Conservation (phyloP, 2,113 vertebrate species). For the Anguilla rostrata region DNA sequence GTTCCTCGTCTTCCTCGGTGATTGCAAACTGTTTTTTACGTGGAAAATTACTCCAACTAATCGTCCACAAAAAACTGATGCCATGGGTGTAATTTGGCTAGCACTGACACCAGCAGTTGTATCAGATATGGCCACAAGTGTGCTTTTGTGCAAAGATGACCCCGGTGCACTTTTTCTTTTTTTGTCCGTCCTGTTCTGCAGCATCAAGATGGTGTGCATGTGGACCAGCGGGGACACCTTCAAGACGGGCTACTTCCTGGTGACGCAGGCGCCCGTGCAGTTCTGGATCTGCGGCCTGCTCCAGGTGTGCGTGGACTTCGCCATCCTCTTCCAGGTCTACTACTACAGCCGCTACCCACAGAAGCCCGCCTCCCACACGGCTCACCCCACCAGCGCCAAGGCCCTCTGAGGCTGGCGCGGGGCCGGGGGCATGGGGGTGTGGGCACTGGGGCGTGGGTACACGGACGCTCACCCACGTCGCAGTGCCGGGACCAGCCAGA, state of each 20-base stretch:
- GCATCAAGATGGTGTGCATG: constrained; percentile 98
- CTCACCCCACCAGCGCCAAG: constrained; percentile 85
- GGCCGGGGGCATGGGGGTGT: neutral
- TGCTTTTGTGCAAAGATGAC: neutral
- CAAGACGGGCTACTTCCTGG: constrained; percentile 92
- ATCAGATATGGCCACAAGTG: too few species aligned
- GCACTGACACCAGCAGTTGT: too few species aligned
- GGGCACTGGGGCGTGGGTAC: neutral
- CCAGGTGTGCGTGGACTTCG: constrained; percentile 87
- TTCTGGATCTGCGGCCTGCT: constrained; percentile 93
- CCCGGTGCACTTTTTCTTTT: neutral
- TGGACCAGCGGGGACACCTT: constrained; percentile 96
- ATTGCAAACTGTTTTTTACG: neutral
- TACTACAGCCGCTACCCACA: constrained; percentile 84
- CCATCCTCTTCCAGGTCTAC: constrained; percentile 91
- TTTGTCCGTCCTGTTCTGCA: constrained; percentile 47
- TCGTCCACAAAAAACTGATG: too few species aligned
- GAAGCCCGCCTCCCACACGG: constrained; percentile 77
- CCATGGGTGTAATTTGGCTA: too few species aligned
- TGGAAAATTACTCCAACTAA: too few species aligned
- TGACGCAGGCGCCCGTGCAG: constrained; percentile 91
- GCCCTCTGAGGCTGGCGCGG: constrained; percentile 74
- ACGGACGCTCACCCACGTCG: neutral
- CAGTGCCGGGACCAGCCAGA: neutral
- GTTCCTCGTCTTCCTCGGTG: neutral